Evolutionary conservation across 2,113 vertebrate genomes (phyloP).

Genomic region (Eudyptes chrysolophus): DNA sequence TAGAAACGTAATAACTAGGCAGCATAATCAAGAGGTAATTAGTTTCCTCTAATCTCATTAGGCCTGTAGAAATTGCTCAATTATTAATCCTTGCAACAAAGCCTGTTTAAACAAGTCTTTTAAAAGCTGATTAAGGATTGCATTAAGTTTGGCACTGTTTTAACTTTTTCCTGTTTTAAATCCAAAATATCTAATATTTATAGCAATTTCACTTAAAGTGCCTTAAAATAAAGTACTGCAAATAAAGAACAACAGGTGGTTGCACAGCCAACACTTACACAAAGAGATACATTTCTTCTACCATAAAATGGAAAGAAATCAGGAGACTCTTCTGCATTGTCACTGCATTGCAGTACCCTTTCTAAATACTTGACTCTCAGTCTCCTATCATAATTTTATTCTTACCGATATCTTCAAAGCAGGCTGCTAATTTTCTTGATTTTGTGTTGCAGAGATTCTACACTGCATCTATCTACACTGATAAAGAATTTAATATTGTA

Average conservation of each 20-base stretch:
- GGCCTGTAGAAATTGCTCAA: slow-evolving; percentile 16
- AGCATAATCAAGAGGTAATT: slow-evolving; percentile 30
- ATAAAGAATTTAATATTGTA: neutral
- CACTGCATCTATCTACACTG: neutral
- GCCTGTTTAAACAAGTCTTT: slow-evolving; percentile 3
- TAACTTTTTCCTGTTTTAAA: neutral
- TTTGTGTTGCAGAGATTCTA: neutral
- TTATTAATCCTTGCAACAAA: slow-evolving; percentile 48
- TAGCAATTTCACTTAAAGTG: neutral
- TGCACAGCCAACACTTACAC: neutral
- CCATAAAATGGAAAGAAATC: neutral
- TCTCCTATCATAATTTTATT: neutral
- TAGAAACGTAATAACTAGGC: neutral
- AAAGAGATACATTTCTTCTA: neutral
- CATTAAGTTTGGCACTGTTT: neutral
- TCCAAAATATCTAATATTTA: neutral
- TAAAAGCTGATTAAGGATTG: neutral
- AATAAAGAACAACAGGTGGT: slow-evolving; percentile 12
- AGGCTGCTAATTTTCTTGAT: neutral
- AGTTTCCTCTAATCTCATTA: slow-evolving; percentile 29
- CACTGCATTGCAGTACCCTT: slow-evolving; percentile 14
- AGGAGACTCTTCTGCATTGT: neutral
- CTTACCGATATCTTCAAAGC: neutral
- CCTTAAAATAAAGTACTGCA: neutral
- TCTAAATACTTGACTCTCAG: neutral